Evolutionary conservation across 2,113 vertebrate species (phyloP).

Genomic region (Dolichotis patagonum): DNA sequence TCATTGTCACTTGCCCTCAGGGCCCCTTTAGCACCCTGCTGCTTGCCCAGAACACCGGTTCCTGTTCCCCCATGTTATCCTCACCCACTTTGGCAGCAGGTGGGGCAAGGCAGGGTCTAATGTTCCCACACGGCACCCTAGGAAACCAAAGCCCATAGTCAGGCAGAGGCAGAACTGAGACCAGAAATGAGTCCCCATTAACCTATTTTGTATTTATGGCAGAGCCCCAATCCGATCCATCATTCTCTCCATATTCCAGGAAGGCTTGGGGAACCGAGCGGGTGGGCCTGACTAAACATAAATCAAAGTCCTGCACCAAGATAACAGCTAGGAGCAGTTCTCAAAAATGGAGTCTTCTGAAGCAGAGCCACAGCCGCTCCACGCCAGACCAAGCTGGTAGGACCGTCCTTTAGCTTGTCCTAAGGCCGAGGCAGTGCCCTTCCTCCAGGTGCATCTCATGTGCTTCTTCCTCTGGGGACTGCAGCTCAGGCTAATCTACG

Average conservation of each 20-base stretch:
- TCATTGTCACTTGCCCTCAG: background rate
- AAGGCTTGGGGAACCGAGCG: background rate
- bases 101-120: background rate
- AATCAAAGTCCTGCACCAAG: background rate
- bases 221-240: accelerated
- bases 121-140: background rate
- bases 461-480: background rate
- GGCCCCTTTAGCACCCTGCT: background rate
- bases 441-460: background rate
- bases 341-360: background rate
- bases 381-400: accelerated
- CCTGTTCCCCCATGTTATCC: background rate
- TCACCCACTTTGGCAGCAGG: background rate
- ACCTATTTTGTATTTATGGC: too few species aligned
- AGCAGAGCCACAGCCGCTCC: too few species aligned
- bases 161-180: background rate
- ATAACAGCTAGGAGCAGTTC: background rate
- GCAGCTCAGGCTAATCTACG: background rate
- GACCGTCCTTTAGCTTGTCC: background rate
- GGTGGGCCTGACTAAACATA: background rate
- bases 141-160: background rate
- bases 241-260: background rate
- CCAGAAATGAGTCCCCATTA: accelerated
- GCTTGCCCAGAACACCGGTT: background rate
- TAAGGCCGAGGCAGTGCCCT: background rate